Percentiles rank a stretch among this genome's conserved stretches.
Conservation (phyloP, 1,140 invertebrate species). For the Akabosia matsudoensis region DNA sequence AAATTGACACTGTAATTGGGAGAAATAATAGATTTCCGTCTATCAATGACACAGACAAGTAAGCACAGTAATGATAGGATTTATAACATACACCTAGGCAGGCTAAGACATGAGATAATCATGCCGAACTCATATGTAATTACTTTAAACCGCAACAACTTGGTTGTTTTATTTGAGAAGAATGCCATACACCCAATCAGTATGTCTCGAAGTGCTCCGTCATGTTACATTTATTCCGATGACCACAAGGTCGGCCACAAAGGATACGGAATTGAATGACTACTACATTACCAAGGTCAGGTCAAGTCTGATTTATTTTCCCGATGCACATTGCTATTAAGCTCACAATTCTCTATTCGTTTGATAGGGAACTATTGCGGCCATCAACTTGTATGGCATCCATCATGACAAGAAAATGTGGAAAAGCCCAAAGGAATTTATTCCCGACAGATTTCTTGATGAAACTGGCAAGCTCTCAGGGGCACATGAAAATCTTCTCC, state of each 20-base stretch:
- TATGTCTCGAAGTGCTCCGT: conserved; percentile 69
- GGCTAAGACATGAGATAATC: too few relatives aligned
- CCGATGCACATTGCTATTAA: background rate
- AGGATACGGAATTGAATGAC: conserved; percentile 66
- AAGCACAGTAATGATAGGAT: conserved; percentile 46
- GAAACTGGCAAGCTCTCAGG: conserved; percentile 35
- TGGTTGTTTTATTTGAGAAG: conserved; percentile 51
- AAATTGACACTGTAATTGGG: conserved; percentile 74
- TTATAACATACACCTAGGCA: too few relatives aligned
- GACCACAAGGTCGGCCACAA: conserved; percentile 69
- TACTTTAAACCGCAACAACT: too few relatives aligned
- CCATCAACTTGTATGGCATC: conserved; percentile 52
- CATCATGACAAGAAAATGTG: conserved; percentile 50
- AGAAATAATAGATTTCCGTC: conserved; percentile 61
- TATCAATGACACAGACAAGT: conserved; percentile 67
- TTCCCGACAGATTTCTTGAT: conserved; percentile 42
- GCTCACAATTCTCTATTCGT: background rate
- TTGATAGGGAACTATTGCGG: conserved; percentile 48
- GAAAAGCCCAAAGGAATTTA: conserved; percentile 41
- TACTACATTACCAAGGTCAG: conserved; percentile 72
- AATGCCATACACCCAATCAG: conserved; percentile 73
- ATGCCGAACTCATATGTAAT: too few relatives aligned
- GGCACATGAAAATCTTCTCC: conserved; percentile 26
- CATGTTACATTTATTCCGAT: conserved; percentile 74
- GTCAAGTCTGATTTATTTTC: background rate